Conservation (phyloP, 1,140 invertebrate species). For the Heliconius congener region DNA sequence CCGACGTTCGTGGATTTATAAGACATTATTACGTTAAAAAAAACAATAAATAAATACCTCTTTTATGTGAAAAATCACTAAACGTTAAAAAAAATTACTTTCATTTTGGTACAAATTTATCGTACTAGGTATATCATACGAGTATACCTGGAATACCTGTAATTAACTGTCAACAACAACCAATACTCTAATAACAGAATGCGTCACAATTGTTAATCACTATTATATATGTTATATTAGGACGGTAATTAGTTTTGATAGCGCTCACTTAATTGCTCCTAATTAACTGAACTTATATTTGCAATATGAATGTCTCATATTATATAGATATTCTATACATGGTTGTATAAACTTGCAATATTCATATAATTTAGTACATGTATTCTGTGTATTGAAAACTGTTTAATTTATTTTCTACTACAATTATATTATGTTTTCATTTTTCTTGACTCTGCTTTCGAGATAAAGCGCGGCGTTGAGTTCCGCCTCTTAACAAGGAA, state of each 20-base stretch:
- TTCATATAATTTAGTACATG: no score
- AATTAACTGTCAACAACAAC: slow-evolving; percentile 42
- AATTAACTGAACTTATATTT: slow-evolving; percentile 55
- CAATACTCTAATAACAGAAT: slow-evolving; percentile 37
- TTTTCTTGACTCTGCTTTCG: no score
- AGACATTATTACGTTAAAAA: no score
- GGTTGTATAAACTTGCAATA: no score
- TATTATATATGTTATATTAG: slow-evolving; percentile 1
- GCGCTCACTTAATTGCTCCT: slow-evolving; percentile 49
- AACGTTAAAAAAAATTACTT: neutral
- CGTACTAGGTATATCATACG: neutral
- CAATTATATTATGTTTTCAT: no score
- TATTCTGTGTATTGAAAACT: no score
- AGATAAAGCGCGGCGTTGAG: no score
- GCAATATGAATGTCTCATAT: neutral
- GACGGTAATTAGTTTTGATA: slow-evolving; percentile 49
- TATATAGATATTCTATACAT: neutral
- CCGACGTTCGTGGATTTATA: no score
- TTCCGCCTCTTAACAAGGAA: no score
- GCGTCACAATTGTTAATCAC: slow-evolving; percentile 51
- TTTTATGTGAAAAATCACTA: neutral
- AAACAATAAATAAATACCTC: no score
- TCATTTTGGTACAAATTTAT: neutral
- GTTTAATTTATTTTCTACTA: no score
- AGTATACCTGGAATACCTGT: slow-evolving; percentile 14